Conservation (phyloP, 2,797 vertebrate genomes). For the Meriones psammophilus region DNA sequence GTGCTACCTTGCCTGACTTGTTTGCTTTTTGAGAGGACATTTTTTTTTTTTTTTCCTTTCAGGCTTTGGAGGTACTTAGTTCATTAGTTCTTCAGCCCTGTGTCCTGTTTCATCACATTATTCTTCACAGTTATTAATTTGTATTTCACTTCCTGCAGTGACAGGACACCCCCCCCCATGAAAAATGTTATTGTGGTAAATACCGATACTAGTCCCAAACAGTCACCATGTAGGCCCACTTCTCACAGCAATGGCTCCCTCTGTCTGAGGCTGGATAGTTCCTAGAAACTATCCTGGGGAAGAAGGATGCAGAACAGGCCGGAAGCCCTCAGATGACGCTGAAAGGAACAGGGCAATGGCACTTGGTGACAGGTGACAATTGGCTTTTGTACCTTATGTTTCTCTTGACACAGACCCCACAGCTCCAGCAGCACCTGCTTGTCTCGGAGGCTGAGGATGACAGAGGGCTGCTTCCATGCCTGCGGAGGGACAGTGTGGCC, state of each 20-base stretch:
- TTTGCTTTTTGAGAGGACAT: constrained; percentile 85
- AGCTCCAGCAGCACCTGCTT: background rate
- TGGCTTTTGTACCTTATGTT: rapidly evolving
- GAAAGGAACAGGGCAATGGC: constrained; percentile 25
- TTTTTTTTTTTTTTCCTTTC: constrained; percentile 58
- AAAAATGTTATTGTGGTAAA: constrained; percentile 86
- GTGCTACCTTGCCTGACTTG: constrained; percentile 69
- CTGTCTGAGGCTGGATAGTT: constrained; percentile 34
- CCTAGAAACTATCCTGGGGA: background rate
- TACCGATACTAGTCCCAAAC: constrained; percentile 85
- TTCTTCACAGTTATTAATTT: constrained; percentile 89
- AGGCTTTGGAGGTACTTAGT: constrained; percentile 86
- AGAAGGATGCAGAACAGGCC: background rate
- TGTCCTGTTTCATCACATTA: constrained; percentile 88
- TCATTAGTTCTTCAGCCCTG: constrained; percentile 85
- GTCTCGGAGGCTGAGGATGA: background rate
- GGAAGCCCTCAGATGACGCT: background rate
- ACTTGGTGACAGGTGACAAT: background rate
- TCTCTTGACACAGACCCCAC: background rate
- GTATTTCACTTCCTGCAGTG: constrained; percentile 86
- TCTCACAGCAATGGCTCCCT: constrained; percentile 62
- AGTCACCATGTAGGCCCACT: constrained; percentile 66
- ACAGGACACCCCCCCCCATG: constrained; percentile 26
- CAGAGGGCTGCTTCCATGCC: background rate
- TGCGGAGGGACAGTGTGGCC: background rate